A percentile compares a stretch with the other conserved stretches of the same genome.
phyloP scores from a whole-genome alignment of 2,888 invertebrate species.

The Augiades crinisus region DNA sequence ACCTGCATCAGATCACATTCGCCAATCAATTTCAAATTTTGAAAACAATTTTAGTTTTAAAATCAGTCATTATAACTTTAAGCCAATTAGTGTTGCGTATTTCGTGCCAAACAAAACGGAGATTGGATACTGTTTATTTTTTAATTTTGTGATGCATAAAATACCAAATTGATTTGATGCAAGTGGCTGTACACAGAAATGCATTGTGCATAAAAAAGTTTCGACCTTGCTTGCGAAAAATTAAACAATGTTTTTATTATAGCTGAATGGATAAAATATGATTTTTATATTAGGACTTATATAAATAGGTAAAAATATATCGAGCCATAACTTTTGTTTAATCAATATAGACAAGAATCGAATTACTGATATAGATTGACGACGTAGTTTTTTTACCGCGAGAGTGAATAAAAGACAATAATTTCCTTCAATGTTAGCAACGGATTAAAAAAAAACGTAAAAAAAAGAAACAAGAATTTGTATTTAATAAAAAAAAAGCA shows the following conservation, averaged over 20 bases:
- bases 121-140: conserved; percentile 13
- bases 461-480: too few species aligned
- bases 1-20: conserved; percentile 80
- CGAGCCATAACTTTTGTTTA: background rate
- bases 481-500: too few species aligned
- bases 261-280: background rate
- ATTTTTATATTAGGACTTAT: background rate
- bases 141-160: conserved; percentile 46
- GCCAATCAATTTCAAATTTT: conserved; percentile 45
- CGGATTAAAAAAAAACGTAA: too few species aligned
- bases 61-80: conserved; percentile 28
- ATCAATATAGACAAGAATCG: background rate
- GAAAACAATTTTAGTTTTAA: conserved; percentile 33
- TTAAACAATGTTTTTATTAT: background rate
- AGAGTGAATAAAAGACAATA: too few species aligned
- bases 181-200: conserved; percentile 56
- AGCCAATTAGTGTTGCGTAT: conserved; percentile 55
- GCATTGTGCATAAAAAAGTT: conserved; percentile 5
- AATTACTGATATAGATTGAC: background rate
- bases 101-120: conserved; percentile 45
- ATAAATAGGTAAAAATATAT: background rate
- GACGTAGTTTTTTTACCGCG: too few species aligned
- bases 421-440: too few species aligned
- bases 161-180: conserved; percentile 77
- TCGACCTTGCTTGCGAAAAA: conserved; percentile 6